Evolutionary conservation across 1,140 invertebrate genomes (phyloP), one percentile per base, ranked within the genome.

Genomic region (Aphis gossypii): DNA sequence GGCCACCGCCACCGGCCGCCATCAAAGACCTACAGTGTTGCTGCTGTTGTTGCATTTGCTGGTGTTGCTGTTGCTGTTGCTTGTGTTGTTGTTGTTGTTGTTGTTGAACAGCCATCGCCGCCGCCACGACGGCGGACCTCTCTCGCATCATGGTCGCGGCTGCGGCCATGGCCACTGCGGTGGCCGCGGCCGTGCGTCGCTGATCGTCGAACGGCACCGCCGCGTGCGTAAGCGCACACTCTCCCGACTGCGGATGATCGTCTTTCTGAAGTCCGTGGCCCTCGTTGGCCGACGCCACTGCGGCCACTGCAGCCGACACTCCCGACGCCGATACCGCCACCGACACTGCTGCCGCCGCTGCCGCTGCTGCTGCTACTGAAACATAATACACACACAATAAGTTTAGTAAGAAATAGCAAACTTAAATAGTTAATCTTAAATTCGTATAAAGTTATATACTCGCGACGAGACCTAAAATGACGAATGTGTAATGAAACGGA

Each of bases 151-250:
- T 60, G 23, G 41, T 68, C 25, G 89, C 89, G 41, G 89, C 87
- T n/a, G 87, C 87, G 35, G 87, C 89, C 89, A 90, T 68, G 38
- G 89, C 89, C 89, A 90, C 89, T 8, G 89, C 89, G 25, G 89
- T 90, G 54, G 89, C 89, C 56, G 56, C 38, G 2, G 89, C 89
- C 38, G 89, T 56, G 4, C 89, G 89, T 7, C 41, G 54, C 6
- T 41, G 23, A 5, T 90, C 54, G 56, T 90, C 89, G 25, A 89
- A 89, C 21, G 48, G 88, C 35, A 44, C 54, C 1, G 38, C 23
- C 1, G 21, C 25, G 23, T 44, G 38, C 35, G 54, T 44, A 38
- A 60, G 7, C 4, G 4, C 23, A 51, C 46, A 51, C 25, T 88
- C 44, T 8, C 30, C 46, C 18, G 46, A 21, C 46, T 35, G 46